Percentiles rank a stretch among this genome's conserved stretches.
Conservation (phyloP, 2,888 invertebrate genomes). For the Mesochorus sp. region DNA sequence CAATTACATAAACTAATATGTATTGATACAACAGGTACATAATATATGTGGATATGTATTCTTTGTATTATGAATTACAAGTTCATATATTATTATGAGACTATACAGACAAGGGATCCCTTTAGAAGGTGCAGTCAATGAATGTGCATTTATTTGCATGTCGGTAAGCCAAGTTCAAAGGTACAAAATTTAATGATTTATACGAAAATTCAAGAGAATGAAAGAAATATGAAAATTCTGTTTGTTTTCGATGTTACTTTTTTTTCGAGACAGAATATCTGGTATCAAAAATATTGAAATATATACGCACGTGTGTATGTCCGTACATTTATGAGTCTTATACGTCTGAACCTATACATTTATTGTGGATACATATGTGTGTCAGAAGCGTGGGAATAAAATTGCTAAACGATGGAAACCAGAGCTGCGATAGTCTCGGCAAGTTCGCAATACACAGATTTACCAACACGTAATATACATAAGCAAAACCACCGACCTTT, state of each 20-base stretch:
- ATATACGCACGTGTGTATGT: too few species aligned
- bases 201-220: neutral
- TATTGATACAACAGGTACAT: too few species aligned
- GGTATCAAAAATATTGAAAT: too few species aligned
- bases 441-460: neutral
- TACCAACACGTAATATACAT: neutral
- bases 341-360: too few species aligned
- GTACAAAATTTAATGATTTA: neutral
- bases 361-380: neutral
- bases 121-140: conserved; percentile 17
- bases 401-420: conserved; percentile 11
- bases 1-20: too few species aligned
- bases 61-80: conserved; percentile 6
- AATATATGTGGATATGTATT: too few species aligned
- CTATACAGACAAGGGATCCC: conserved; percentile 9
- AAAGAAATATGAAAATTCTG: too few species aligned
- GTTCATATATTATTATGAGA: conserved; percentile 35
- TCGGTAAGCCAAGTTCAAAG: neutral
- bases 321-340: too few species aligned
- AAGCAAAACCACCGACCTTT: neutral
- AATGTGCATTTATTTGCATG: neutral
- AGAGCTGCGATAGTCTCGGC: neutral
- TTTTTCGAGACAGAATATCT: too few species aligned
- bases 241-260: too few species aligned
- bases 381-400: conserved; percentile 38